Evolutionary conservation across 2,797 vertebrate genomes (phyloP).

Genomic region (Rhyacichthys aspro): DNA sequence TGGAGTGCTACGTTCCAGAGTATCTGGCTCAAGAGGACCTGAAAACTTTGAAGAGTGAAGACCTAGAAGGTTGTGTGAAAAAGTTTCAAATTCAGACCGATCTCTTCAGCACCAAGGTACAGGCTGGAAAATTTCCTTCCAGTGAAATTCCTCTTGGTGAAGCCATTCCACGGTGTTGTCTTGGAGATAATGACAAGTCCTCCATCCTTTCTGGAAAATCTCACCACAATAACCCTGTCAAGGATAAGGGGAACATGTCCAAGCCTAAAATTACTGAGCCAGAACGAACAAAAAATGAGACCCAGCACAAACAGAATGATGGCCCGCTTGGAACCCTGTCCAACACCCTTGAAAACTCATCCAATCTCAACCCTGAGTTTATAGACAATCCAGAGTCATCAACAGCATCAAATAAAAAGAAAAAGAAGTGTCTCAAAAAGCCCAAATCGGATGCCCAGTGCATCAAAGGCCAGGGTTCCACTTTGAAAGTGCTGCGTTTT

Average conservation of each 20-base stretch:
- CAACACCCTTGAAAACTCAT: constrained; percentile 87
- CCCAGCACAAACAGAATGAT: constrained; percentile 91
- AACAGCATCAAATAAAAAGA: constrained; percentile 91
- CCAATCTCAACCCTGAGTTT: constrained; percentile 88
- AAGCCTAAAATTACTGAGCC: constrained; percentile 87
- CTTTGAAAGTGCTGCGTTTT: constrained; percentile 77
- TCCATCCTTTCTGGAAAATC: constrained; percentile 91
- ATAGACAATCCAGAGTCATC: constrained; percentile 88
- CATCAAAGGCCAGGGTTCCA: constrained; percentile 85
- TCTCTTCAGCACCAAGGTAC: constrained; percentile 84
- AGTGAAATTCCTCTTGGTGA: constrained; percentile 81
- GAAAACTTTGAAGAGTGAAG: constrained; percentile 85
- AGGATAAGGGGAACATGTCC: constrained; percentile 94
- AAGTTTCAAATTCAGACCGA: constrained; percentile 84
- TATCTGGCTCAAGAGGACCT: constrained; percentile 88
- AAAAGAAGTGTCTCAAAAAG: constrained; percentile 95
- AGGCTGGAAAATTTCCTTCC: constrained; percentile 81
- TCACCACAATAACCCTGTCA: constrained; percentile 87
- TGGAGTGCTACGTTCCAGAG: constrained; percentile 89
- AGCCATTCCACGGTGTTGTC: constrained; percentile 88
- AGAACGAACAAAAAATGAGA: constrained; percentile 88
- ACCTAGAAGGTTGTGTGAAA: constrained; percentile 90
- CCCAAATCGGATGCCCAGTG: constrained; percentile 94
- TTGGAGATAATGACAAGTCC: constrained; percentile 90
- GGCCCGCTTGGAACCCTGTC: constrained; percentile 93